phyloP scores from a whole-genome alignment of 2,113 vertebrate genomes.

The Barnardius zonarius region DNA sequence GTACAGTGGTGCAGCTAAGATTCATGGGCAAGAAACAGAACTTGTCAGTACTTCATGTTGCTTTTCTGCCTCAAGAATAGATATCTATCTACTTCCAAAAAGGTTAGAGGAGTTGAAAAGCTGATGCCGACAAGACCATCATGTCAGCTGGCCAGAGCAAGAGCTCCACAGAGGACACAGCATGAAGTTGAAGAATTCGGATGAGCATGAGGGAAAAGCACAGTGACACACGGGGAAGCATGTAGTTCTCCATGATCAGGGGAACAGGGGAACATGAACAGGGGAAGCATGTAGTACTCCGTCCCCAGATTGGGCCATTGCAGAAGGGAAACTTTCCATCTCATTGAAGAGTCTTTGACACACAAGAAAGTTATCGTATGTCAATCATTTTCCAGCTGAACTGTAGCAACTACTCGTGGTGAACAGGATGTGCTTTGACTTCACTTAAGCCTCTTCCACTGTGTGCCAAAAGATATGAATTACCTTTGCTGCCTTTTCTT shows the following conservation, averaged over 20 bases:
- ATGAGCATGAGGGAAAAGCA: not conserved
- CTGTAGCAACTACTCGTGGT: accelerated
- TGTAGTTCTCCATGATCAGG: not conserved
- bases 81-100: not conserved
- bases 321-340: not conserved
- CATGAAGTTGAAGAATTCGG: not conserved
- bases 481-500: not conserved
- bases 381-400: not conserved
- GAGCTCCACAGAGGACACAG: not conserved
- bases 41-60: not conserved
- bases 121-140: not conserved
- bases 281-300: not conserved
- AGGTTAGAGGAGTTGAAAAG: not conserved
- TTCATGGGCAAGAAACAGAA: not conserved
- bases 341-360: not conserved
- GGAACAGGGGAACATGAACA: not conserved
- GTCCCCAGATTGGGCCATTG: not conserved
- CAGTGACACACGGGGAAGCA: not conserved
- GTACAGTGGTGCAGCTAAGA: not conserved
- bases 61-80: not conserved
- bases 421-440: not conserved
- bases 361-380: not conserved
- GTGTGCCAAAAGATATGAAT: not conserved
- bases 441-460: not conserved
- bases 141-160: not conserved